Conservation (phyloP, 2,113 vertebrate species). For the Gyps fulvus region DNA sequence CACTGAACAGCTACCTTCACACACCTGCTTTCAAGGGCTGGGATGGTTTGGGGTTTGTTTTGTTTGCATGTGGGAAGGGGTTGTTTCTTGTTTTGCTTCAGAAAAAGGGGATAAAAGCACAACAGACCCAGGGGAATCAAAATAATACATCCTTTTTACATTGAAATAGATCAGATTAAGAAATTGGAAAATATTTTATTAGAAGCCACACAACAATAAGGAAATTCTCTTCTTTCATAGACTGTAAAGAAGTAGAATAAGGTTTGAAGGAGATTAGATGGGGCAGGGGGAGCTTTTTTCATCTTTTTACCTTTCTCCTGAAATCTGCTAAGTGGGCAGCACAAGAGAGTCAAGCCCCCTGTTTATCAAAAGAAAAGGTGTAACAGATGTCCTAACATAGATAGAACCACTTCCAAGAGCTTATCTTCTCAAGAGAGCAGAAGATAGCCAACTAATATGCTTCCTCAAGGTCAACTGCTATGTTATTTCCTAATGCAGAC, state of each 20-base stretch:
- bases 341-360: not conserved
- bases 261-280: not conserved
- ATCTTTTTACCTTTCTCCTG: not conserved
- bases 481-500: not conserved
- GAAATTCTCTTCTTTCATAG: not conserved
- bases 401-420: not conserved
- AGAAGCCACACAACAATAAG: not conserved
- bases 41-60: not conserved
- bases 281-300: not conserved
- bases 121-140: not conserved
- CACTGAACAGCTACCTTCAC: not conserved
- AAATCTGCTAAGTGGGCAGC: not conserved
- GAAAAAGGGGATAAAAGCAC: not conserved
- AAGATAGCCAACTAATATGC: not conserved
- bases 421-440: not conserved
- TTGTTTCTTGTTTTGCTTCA: not conserved
- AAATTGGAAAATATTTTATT: not conserved
- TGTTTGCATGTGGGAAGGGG: not conserved
- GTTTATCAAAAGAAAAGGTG: not conserved
- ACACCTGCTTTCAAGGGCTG: not conserved
- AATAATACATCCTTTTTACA: not conserved
- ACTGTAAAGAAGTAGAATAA: not conserved
- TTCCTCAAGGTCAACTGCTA: conserved; percentile 20
- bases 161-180: not conserved
- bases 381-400: not conserved